Conservation (phyloP, 2,113 vertebrate genomes). For the Trematocara unimaculatum region DNA sequence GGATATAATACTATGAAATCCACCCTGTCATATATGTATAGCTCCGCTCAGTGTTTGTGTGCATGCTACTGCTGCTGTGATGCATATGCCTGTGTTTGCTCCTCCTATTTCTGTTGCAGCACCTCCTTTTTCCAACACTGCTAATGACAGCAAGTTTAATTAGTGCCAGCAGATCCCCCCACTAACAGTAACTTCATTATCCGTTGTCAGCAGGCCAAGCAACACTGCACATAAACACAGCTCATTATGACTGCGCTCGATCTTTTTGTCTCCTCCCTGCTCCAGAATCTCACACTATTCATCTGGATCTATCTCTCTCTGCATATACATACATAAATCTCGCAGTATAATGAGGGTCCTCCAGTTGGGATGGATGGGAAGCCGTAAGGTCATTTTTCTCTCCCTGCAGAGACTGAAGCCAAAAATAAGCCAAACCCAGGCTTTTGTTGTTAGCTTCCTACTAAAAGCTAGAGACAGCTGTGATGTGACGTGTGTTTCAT, state of each 20-base stretch:
- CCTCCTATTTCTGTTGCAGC: conserved; percentile 44
- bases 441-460: conserved; percentile 13
- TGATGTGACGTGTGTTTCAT: neutral
- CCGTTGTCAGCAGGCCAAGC: conserved; percentile 72
- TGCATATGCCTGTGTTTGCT: conserved; percentile 38
- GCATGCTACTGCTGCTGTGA: conserved; percentile 21
- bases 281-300: conserved; percentile 20
- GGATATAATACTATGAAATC: neutral
- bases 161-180: conserved; percentile 67
- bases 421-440: neutral
- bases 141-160: conserved; percentile 85
- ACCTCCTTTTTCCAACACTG: conserved; percentile 71
- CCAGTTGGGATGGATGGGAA: conserved; percentile 42
- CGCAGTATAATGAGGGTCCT: conserved; percentile 45
- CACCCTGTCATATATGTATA: neutral
- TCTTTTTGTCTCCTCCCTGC: conserved; percentile 53
- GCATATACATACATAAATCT: conserved; percentile 50
- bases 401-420: conserved; percentile 28
- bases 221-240: conserved; percentile 72
- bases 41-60: neutral
- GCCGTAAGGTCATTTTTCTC: conserved; percentile 57
- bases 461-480: neutral
- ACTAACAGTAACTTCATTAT: conserved; percentile 76
- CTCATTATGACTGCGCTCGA: conserved; percentile 67
- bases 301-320: conserved; percentile 22